Evolutionary conservation across 2,113 vertebrate genomes (phyloP), one percentile per base, ranked within the genome.

Genomic region (Channa argus): DNA sequence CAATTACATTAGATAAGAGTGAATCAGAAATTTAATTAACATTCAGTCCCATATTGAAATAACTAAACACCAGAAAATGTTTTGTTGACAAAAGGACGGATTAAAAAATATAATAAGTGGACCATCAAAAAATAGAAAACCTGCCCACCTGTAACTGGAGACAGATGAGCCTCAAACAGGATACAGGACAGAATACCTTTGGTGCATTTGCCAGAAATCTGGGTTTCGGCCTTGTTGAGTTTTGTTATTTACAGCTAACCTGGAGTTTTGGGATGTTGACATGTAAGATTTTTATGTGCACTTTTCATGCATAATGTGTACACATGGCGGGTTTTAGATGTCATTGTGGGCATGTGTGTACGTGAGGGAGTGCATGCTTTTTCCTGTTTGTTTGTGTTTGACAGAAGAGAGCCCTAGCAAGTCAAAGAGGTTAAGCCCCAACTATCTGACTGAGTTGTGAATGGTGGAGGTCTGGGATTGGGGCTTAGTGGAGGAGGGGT

Each of bases 331-430:
- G 39, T 11, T 61, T 34, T 37, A 11, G 39, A 33, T 49, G 24
- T n/a, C 6, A 50, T 63, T 24, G 24, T 24, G 24, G 24, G 55
- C 56, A 45, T 33, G 36, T 47, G 46, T 33, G 47, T 74, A 55
- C 13, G 43, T 41, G 74, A 63, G 51, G 56, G 34, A 62, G 71
- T 61, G 61, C 83, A 24, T 51, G 71, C 70, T 55, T 80, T 76
- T 83, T 82, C 68, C 69, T 83, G 77, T 87, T 86, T 90, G 86
- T 91, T 86, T 91, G 86, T 74, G 66, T 89, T 86, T 75, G 54
- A 80, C 64, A 70, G 84, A 74, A 69, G 68, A 72, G 74, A 80
- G 60, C 56, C 44, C 62, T 56, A 49, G 52, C 46, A 79, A 88
- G 88, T 82, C 55, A 59, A 70, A 83, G 85, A 80, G 88, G 90